These are phyloP conservation scores for Drosophila setifemur DNA, from an alignment of 1,140 invertebrate species.

Conservation along the genomic window DNA sequence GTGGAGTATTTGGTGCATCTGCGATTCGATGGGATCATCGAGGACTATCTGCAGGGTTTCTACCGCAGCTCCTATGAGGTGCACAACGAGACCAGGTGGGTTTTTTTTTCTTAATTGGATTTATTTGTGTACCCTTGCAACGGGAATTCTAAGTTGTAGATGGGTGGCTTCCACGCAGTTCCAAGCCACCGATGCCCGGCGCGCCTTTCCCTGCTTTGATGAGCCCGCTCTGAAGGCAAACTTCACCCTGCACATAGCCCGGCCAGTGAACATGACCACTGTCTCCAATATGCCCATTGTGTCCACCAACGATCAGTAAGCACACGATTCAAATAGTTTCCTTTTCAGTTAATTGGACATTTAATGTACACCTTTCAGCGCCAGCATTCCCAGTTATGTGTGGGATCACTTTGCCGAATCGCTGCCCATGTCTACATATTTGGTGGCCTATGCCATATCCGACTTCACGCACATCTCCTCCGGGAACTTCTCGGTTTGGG, in stretches of 20 bases:
- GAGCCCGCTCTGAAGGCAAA: constrained; percentile 95
- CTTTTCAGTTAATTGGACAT: not conserved
- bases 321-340: not conserved
- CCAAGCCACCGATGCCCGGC: constrained; percentile 93
- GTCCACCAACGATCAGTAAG: constrained; percentile 59
- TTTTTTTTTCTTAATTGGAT: too few species aligned
- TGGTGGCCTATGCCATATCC: constrained; percentile 95
- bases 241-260: constrained; percentile 91
- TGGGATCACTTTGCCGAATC: constrained; percentile 92
- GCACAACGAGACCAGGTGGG: constrained; percentile 87
- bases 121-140: too few species aligned
- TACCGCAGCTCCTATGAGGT: constrained; percentile 93
- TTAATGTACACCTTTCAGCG: constrained; percentile 22
- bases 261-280: constrained; percentile 88
- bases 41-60: constrained; percentile 92
- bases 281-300: constrained; percentile 89
- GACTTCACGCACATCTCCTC: constrained; percentile 89
- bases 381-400: constrained; percentile 85
- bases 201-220: constrained; percentile 96
- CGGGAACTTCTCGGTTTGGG: constrained; percentile 90
- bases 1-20: constrained; percentile 87
- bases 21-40: constrained; percentile 87
- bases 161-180: constrained; percentile 95
- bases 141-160: constrained; percentile 81
- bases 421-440: constrained; percentile 96